Evolutionary conservation across 2,888 invertebrate genomes (phyloP).

Genomic region (Prosopocoilus inquinatus): DNA sequence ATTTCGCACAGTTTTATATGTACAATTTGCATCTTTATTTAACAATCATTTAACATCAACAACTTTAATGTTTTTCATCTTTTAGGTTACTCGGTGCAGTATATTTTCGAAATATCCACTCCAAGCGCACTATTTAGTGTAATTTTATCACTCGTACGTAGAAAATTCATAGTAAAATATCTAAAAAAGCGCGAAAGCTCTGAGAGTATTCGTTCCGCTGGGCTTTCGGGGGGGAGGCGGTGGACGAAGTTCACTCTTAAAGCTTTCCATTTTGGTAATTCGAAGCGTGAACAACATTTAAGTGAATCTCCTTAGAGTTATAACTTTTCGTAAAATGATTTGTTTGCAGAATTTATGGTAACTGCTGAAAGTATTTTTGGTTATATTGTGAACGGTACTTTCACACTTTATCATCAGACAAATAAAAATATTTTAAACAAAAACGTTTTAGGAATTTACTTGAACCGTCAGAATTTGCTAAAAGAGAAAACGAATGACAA

Average conservation of each 20-base stretch:
- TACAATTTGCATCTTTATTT: conserved; percentile 75
- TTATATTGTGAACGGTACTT: no score
- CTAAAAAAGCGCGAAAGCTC: conserved; percentile 37
- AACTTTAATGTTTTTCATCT: conserved; percentile 58
- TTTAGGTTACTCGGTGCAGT: conserved; percentile 48
- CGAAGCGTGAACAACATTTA: conserved; percentile 34
- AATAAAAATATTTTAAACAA: no score
- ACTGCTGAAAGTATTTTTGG: no score
- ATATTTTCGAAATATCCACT: conserved; percentile 25
- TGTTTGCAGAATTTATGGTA: neutral
- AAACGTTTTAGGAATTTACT: no score
- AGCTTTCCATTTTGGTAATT: conserved; percentile 4
- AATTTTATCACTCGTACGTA: conserved; percentile 38
- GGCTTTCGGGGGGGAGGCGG: neutral
- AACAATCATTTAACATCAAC: conserved; percentile 74
- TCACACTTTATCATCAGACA: no score
- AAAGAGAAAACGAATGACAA: no score
- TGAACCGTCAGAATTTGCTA: no score
- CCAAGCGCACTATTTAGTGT: conserved; percentile 31
- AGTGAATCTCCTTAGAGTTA: conserved; percentile 20
- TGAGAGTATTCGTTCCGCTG: conserved; percentile 27
- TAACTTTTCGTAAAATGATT: no score
- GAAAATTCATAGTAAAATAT: conserved; percentile 39
- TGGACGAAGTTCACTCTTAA: no score
- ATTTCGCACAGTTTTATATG: conserved; percentile 51